A percentile compares a stretch with the other conserved stretches of the same genome.
Evolutionary conservation across 2,797 vertebrate genomes (phyloP).

Genomic region (Pteronotus mesoamericanus): DNA sequence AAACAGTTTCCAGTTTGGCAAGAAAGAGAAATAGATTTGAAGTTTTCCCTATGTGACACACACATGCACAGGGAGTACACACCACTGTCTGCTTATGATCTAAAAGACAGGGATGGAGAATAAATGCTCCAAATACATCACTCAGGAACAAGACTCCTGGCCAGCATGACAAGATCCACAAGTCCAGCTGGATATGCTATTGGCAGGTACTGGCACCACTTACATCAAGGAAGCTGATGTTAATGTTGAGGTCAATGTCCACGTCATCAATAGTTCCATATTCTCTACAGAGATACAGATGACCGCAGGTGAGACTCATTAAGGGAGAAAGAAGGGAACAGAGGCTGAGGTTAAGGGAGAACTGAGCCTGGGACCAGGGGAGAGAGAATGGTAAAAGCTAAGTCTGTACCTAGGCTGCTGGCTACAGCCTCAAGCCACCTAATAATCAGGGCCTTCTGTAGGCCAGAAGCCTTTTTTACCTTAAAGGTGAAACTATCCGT

Average conservation of each 20-base stretch:
- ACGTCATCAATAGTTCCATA: conserved; percentile 98
- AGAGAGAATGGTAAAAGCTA: not conserved
- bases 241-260: conserved; percentile 98
- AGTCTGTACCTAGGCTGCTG: not conserved
- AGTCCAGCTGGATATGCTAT: conserved; percentile 14
- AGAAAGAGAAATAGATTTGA: not conserved
- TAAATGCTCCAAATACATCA: conserved; percentile 71
- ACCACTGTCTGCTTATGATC: conserved; percentile 45
- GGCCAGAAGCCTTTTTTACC: not conserved
- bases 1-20: not conserved
- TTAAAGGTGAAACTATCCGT: not conserved
- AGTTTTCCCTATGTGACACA: not conserved
- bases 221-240: conserved; percentile 98
- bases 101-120: conserved; percentile 48
- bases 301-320: conserved; percentile 50
- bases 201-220: conserved; percentile 78
- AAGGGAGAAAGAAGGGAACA: conserved; percentile 37
- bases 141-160: conserved; percentile 61
- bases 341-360: not conserved
- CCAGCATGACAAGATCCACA: conserved; percentile 45
- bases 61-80: conserved; percentile 28
- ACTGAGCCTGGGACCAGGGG: not conserved
- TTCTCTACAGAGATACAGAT: conserved; percentile 85
- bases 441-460: not conserved
- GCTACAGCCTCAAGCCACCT: not conserved